Evolutionary conservation across 2,797 vertebrate genomes (phyloP), one percentile per base, ranked within the genome.

Genomic region (Sus cebifrons): DNA sequence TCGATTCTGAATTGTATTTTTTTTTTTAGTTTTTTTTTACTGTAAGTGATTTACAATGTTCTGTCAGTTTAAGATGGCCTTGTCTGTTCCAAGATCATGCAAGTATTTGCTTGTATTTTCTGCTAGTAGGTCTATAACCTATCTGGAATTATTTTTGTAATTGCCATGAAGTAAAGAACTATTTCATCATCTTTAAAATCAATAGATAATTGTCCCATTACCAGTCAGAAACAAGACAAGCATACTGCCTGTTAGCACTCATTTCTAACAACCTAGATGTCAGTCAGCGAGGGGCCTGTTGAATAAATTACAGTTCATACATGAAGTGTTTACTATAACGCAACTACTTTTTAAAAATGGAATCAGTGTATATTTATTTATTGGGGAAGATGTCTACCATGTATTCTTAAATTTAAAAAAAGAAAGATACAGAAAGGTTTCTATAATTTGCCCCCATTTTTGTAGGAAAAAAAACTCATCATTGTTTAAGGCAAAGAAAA

Each of bases 181-280:
- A 25, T 29, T 93, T 70, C 89, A 36, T 93, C 29, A 36, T 32
- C 71, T 95, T 95, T 36, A 70, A 95, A 36, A 86, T 93, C 44
- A 88, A 73, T 64, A 96, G 60, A 36, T 67, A 87, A n/a, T 60
- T 86, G 32, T 83, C 27, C 18, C 49, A 2, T 6, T 40, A 52
- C 60, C 14, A 17, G 16, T 60, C 58, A 60, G 36, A n/a, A 74
- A 40, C 5, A 84, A 64, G 62, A 84, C 77, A 79, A 32, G 36
- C n/a, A 36, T 56, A 12, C 29, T 25, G 62, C 15, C 27, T 85
- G 2, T 82, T 32, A 56, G 77, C 65, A n/a, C 2, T 68, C 40
- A 20, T 14, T 90, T 71, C 86, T 32, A 68, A 23, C 60, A 95
- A 17, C 2, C 49, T 70, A 56, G 23, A 79, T 60, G 25, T 91